Evolutionary conservation across 2,113 vertebrate species (phyloP), one percentile per base, ranked within the genome.

Genomic region (Psephotus haematonotus): DNA sequence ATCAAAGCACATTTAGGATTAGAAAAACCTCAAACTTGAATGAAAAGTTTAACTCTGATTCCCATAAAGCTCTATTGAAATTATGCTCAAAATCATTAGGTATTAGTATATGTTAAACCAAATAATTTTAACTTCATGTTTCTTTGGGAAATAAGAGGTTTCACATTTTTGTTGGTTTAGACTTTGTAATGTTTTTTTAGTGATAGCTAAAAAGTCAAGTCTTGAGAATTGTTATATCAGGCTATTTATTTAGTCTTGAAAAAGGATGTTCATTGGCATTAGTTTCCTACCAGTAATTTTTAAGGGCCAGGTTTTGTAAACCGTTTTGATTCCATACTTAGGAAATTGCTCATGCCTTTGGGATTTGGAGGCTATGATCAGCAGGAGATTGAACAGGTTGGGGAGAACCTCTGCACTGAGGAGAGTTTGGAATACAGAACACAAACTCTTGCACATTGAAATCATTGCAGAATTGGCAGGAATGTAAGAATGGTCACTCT

Each of bases 401-500:
- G 23, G 52, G 15, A 37, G 29, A 46, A 41, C 4, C 31, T 57
- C 10, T 46, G 9, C 15, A 37, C 16, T 70, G 37, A 24, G 29
- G 8, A 47, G 62, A 33, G 9, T 72, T 43, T 50, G 43, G 62
- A 55, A 18, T 5, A 28, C 17, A 55, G 44, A 47, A 46, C 59
- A n/a, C 13, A 41, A 39, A 43, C 25, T 44, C 50, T 17, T 79
- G 46, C 16, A 7, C 4, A 1, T 15, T 22, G 65, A 63, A 82
- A 67, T 85, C 46, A 15, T 2, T 5, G 1, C 3, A 4, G 37
- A 69, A 33, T 47, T 84, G 37, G 6, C n/a, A 69, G 59, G 35
- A 79, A 25, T 0, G 0, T 49, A 55, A n/a, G 59, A 74, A 27
- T 10, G 29, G 60, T 19, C n/a, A 22, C 22, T 3, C 0, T 57